A percentile compares a stretch with the other conserved stretches of the same genome.
These are phyloP conservation scores for Notarius lentiginosus DNA, from an alignment of 2,113 vertebrate species.

Conservation along the genomic window DNA sequence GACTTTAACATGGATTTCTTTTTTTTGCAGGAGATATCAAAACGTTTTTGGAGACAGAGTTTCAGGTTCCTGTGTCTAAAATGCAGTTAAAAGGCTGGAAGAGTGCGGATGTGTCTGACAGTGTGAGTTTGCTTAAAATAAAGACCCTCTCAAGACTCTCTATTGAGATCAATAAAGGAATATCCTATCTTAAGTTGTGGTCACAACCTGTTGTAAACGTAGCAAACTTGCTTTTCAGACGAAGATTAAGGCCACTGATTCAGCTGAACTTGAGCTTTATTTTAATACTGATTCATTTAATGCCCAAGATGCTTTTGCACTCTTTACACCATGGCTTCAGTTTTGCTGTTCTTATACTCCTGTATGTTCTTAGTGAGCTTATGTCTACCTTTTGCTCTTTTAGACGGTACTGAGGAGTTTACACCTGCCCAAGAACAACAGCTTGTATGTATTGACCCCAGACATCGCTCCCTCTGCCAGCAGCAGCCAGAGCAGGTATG, in stretches of 20 bases:
- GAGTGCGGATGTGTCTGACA: conserved; percentile 92
- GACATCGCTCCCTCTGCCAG: conserved; percentile 90
- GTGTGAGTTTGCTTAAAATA: conserved; percentile 77
- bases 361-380: not conserved
- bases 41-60: conserved; percentile 91
- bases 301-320: not conserved
- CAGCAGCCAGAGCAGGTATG: conserved; percentile 89
- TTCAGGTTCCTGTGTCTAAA: conserved; percentile 91
- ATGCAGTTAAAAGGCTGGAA: conserved; percentile 99
- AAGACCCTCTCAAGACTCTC: not conserved
- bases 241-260: not conserved
- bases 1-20: not conserved
- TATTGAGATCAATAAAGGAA: too few relatives aligned
- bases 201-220: not conserved
- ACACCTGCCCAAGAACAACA: conserved; percentile 99
- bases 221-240: too few relatives aligned
- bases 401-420: conserved; percentile 93
- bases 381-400: not conserved
- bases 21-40: conserved; percentile 88
- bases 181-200: not conserved
- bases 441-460: conserved; percentile 96
- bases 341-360: not conserved
- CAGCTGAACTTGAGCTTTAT: not conserved
- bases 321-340: not conserved
- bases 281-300: not conserved